phyloP scores from a whole-genome alignment of 2,797 vertebrate genomes.

The Craterocephalus amniculus region DNA sequence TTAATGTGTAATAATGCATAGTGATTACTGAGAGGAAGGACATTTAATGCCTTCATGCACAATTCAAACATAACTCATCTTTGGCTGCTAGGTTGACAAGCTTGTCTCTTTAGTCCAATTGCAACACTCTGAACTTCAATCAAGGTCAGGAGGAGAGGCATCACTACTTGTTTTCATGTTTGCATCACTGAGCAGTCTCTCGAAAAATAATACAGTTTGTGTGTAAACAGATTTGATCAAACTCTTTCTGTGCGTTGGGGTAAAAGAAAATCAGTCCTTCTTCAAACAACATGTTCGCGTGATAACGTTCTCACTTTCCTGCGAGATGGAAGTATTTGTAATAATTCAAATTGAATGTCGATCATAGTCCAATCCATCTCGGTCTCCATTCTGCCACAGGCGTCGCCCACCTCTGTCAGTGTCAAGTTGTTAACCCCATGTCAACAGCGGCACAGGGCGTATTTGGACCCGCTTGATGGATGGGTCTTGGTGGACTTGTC shows the following conservation, averaged over 20 bases:
- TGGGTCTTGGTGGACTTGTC: constrained; percentile 86
- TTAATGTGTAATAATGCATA: constrained; percentile 80
- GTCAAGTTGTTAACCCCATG: constrained; percentile 89
- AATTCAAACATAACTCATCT: constrained; percentile 66
- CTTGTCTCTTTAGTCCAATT: constrained; percentile 43
- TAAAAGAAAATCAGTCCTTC: constrained; percentile 30
- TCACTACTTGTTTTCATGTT: constrained; percentile 44
- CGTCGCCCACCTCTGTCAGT: constrained; percentile 81
- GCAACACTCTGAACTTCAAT: constrained; percentile 35
- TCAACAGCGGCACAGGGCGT: constrained; percentile 82
- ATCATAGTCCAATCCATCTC: constrained; percentile 75
- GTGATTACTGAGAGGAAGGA: constrained; percentile 73
- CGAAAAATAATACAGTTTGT: constrained; percentile 13
- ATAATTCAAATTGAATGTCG: constrained; percentile 82
- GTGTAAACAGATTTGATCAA: constrained; percentile 44
- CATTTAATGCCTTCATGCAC: constrained; percentile 67
- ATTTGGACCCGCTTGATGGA: constrained; percentile 85
- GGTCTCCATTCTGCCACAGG: constrained; percentile 57
- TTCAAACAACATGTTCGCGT: constrained; percentile 26
- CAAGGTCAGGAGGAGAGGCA: constrained; percentile 42
- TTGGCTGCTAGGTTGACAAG: constrained; percentile 54
- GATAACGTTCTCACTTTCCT: constrained; percentile 67
- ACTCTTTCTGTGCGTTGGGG: background rate
- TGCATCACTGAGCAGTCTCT: constrained; percentile 17
- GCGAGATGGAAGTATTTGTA: constrained; percentile 78